Base-by-base conservation (phyloP, 1,140 invertebrate species). In the Pogonognathellus flavescens region DNA sequence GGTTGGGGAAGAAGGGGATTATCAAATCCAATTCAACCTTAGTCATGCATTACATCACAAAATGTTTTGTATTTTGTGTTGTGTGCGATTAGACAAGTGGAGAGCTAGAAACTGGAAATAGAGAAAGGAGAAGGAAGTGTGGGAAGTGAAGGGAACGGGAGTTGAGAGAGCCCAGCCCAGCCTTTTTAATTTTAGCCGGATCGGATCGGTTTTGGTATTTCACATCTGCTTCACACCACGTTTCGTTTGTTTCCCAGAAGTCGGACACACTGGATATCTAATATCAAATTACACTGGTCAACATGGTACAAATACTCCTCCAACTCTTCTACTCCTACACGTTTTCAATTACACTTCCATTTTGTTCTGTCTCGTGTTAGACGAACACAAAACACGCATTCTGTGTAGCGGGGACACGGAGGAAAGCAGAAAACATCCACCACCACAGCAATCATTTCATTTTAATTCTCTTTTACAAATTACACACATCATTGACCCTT, bases 221-320 rank as follows among this genome's bases (percentile, higher is more conserved):
- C 41, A 1, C 70, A 76, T 76, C 70, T 76, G 70, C 0, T 76
- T 50, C 41, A 10, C 41, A 50, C 8, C 4, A 76, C 31, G 31
- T 50, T 76, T 31, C 31, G 31, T 72, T 76, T 76, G 70, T 76
- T 76, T 76, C 41, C 41, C 7, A 18, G 25, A n/a, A 13, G 31
- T 41, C n/a, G 70, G 31, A 76, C 70, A 9, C 70, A 76, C 41
- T 76, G 16, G 49, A 76, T 76, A 76, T 76, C 31, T 49, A n/a
- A 76, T 76, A 76, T 76, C 70, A 76, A 76, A 76, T 76, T 76
- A 76, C 31, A 76, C 14, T 14, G 70, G 70, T 76, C 70, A 76
- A 76, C 70, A 76, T 76, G 70, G n/a, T 41, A 41, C 31, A 41
- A 41, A 41, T 41, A 41, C 31, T 41, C 31, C 31, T 41, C 1